These are phyloP conservation scores for Arctopsyche grandis DNA, from an alignment of 1,140 invertebrate species.

Conservation along the genomic window DNA sequence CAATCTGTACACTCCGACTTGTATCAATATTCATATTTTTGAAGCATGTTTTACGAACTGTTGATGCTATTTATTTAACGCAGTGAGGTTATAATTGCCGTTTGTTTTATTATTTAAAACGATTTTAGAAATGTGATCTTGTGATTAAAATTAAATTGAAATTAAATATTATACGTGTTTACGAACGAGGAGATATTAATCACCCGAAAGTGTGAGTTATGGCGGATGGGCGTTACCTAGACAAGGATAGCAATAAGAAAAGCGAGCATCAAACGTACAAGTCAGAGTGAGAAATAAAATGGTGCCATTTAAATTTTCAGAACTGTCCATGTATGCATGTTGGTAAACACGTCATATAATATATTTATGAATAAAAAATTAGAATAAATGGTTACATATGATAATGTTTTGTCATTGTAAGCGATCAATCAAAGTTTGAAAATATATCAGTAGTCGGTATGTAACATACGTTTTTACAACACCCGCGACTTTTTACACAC, in stretches of 20 bases:
- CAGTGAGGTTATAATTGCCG: background rate
- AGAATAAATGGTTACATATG: background rate
- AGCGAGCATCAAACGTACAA: conserved; percentile 17
- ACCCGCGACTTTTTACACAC: too few species aligned
- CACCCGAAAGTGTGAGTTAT: conserved; percentile 47
- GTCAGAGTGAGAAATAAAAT: conserved; percentile 46
- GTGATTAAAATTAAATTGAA: conserved; percentile 23
- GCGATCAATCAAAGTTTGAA: too few species aligned
- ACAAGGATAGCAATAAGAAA: conserved; percentile 43
- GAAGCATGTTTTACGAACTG: too few species aligned
- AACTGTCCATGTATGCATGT: conserved; percentile 21
- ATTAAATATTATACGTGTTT: conserved; percentile 31
- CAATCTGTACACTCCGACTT: too few species aligned
- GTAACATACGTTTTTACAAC: too few species aligned
- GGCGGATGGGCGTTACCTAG: conserved; percentile 52
- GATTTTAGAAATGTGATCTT: background rate
- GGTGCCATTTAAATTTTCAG: conserved; percentile 40
- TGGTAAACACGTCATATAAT: conserved; percentile 37
- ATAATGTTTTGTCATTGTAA: too few species aligned
- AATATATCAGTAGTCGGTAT: too few species aligned
- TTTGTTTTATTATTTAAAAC: background rate
- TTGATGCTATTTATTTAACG: background rate
- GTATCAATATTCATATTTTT: too few species aligned
- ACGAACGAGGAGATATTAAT: conserved; percentile 48
- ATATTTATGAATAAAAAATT: background rate